Evolutionary conservation across 2,797 vertebrate species (phyloP).

Genomic region (Ispidina picta): DNA sequence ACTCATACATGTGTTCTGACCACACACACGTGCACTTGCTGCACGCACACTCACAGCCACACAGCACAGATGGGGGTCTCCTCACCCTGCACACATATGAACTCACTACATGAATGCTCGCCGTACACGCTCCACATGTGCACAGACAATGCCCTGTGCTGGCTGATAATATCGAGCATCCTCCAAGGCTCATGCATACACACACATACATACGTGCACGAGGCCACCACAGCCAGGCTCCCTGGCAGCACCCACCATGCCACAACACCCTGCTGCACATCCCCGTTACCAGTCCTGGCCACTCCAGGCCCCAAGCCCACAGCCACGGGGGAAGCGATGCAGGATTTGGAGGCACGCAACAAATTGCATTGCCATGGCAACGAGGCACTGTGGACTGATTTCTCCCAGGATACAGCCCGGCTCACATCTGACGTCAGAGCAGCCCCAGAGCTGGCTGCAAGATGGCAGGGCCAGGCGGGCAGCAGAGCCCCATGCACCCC

Average conservation of each 20-base stretch:
- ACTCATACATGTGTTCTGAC: fast-evolving
- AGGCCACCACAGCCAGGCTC: fast-evolving
- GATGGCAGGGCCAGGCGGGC: conserved; percentile 21
- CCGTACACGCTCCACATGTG: neutral
- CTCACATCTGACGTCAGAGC: conserved; percentile 83
- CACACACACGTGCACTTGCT: neutral
- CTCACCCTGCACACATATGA: fast-evolving
- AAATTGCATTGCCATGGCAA: conserved; percentile 94
- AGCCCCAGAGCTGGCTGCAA: conserved; percentile 21
- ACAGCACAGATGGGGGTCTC: neutral
- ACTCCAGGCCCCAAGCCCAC: neutral
- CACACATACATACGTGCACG: too few species aligned
- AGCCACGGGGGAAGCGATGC: conserved; percentile 20
- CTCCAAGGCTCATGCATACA: neutral
- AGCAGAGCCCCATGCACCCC: neutral
- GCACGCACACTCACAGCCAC: neutral
- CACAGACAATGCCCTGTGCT: too few species aligned
- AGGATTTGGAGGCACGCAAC: conserved; percentile 75
- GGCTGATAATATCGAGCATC: neutral
- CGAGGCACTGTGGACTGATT: conserved; percentile 88
- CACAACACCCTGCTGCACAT: fast-evolving
- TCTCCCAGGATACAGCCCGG: conserved; percentile 84
- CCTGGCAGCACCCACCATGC: neutral
- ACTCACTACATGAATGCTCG: fast-evolving
- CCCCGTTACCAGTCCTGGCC: neutral